Percentiles rank a stretch among this genome's conserved stretches.
Conservation (phyloP, 37 sponge, comb jelly and placozoan species). For the Petrosia ficiformis region DNA sequence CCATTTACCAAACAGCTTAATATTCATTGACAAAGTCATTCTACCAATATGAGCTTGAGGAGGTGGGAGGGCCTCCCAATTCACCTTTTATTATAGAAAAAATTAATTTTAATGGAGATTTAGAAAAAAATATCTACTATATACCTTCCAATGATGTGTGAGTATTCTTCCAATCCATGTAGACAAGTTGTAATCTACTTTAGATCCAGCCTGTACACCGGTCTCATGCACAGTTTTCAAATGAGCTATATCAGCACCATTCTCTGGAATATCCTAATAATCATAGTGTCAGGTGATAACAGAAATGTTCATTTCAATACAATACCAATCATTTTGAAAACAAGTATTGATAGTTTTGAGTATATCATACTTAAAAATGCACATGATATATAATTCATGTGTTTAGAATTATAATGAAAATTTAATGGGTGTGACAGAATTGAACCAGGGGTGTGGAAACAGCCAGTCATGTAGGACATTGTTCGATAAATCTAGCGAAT, state of each 20-base stretch:
- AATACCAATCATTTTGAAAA: too few relatives aligned
- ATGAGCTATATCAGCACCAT: constrained; percentile 66
- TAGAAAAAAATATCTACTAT: not conserved
- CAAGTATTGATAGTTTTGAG: too few relatives aligned
- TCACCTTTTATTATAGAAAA: not conserved
- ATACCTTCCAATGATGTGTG: not conserved
- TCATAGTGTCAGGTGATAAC: too few relatives aligned
- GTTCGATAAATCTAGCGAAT: too few relatives aligned
- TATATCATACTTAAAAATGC: too few relatives aligned
- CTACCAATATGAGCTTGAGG: constrained; percentile 18
- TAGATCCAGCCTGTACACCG: constrained; percentile 24
- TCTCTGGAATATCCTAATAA: constrained; percentile 66
- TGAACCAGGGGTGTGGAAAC: too few relatives aligned
- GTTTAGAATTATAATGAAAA: too few relatives aligned
- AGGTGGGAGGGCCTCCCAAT: not conserved
- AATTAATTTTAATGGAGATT: not conserved
- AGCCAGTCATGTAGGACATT: too few relatives aligned
- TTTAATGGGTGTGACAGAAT: too few relatives aligned
- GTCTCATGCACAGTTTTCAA: constrained; percentile 40
- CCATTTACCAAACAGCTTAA: constrained; percentile 22
- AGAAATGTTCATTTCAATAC: constrained; percentile 15
- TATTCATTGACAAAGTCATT: constrained; percentile 8
- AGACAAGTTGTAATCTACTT: not conserved
- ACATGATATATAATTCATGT: constrained; percentile 4
- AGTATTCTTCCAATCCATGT: not conserved